Evolutionary conservation across 2,888 invertebrate species (phyloP), one percentile per base, ranked within the genome.

Genomic region (Cremastinae sp.): DNA sequence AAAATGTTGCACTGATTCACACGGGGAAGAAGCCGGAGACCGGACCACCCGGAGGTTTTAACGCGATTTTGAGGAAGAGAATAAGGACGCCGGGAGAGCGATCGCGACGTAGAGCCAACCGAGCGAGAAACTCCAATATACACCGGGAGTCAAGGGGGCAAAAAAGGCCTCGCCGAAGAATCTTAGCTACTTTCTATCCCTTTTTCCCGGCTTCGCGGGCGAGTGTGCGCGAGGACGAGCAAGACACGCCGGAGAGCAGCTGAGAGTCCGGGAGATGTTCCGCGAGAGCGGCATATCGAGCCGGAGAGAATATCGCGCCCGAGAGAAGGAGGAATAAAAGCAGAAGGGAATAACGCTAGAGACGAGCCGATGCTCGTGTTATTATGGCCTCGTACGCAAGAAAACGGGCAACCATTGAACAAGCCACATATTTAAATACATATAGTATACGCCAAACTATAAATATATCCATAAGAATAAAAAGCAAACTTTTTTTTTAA

Each of bases 41-140:
- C 36, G 68, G 75, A 76, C 75, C 75, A 76, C 75, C 28, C 74
- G 22, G 16, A 72, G 75, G 72, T 45, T 68, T 76, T 76, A 76
- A 76, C 75, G 75, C 75, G 75, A 76, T 76, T 76, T 76, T 76
- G 75, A 76, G 64, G 47, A 68, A 76, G 72, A 14, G 71, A 28
- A 28, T n/a, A 5, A 28, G 28, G 16, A 34, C 14, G 3, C 12
- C 38, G 20, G 8, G 36, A 9, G 18, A 51, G 22, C 64, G 51
- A 64, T 64, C 64, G 28, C 5, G 64, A 47, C 62, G 18, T 62
- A 62, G 36, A 62, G 49, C 64, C 47, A 51, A 64, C 51, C 51
- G 51, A 64, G 64, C 64, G 64, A 64, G 38, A 38, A 65, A 64
- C 59, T 10, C 12, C 59, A 34, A 56, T 68, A 47, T 69, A 49